Percentiles rank a stretch among this genome's conserved stretches.
These are phyloP conservation scores for Xenopus laevis DNA, from an alignment of 2,113 vertebrate genomes.

Conservation along the genomic window DNA sequence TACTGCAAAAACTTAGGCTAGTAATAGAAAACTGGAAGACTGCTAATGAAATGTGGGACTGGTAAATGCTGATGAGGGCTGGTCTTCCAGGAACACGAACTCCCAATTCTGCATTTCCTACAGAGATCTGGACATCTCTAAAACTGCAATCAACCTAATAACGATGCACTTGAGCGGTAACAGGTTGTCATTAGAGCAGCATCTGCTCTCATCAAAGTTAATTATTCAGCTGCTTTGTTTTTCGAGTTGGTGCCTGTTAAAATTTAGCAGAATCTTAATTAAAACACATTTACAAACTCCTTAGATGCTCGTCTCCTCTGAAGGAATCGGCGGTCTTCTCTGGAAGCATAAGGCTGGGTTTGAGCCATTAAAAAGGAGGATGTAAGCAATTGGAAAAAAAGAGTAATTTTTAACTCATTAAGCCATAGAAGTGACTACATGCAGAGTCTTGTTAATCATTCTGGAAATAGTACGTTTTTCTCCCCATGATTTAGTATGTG, in stretches of 20 bases:
- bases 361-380: conserved; percentile 70
- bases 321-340: conserved; percentile 77
- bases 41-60: conserved; percentile 45
- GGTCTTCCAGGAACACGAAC: conserved; percentile 58
- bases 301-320: conserved; percentile 75
- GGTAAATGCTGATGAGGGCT: conserved; percentile 43
- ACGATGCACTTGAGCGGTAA: conserved; percentile 79
- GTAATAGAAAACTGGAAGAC: conserved; percentile 27
- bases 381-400: conserved; percentile 58
- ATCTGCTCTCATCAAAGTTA: conserved; percentile 86
- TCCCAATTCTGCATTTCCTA: conserved; percentile 61
- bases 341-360: conserved; percentile 75
- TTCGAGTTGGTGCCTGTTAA: conserved; percentile 81
- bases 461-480: no score
- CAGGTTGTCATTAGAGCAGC: conserved; percentile 85
- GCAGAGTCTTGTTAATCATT: background rate
- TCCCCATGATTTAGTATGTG: no score
- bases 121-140: conserved; percentile 68
- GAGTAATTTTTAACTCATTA: conserved; percentile 22
- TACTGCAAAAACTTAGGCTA: conserved; percentile 1
- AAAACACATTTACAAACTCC: conserved; percentile 80
- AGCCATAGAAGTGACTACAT: background rate
- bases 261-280: conserved; percentile 88
- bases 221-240: conserved; percentile 82
- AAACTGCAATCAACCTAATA: conserved; percentile 70